Base-by-base conservation (phyloP, 2,113 vertebrate genomes). In the Psilopogon haemacephalus region DNA sequence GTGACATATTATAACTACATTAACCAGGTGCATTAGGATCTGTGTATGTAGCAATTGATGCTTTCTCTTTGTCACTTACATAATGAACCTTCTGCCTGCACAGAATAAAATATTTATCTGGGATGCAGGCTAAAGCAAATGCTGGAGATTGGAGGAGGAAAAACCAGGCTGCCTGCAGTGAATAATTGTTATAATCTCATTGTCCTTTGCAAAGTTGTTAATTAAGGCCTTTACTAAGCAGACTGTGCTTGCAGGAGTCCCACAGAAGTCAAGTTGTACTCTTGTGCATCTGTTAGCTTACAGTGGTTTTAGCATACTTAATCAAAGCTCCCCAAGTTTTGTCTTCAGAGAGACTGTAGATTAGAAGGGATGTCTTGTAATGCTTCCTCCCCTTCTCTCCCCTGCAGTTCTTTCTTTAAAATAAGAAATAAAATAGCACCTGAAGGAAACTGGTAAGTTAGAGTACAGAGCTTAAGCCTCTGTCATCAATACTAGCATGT, bases 121-220 rank as follows among this genome's bases (percentile, higher is more conserved):
- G 86, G 93, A 90, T 89, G 71, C 69, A 93, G 88, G 70, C 80
- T 94, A 85, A 93, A 94, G 85, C 55, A 91, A 96, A 94, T 83
- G 67, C 89, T 81, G 80, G 78, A 84, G 87, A 82, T 71, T 86
- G 91, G 68, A 85, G 74, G 74, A 94, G 80, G 63, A 5, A 88
- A 91, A 95, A 88, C 17, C 63, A 85, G 84, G 80, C 91, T 96
- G 89, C 93, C 86, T 96, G 95, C 91, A 80, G 89, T 94, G 93
- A 95, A 87, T 95, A 97, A 95, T 95, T 93, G 94, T 96, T 96
- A 95, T 95, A 93, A 96, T 97, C 95, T 97, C 85, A 94, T 93
- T 96, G 95, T 96, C 94, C 95, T 94, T 91, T 91, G 91, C 85
- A 84, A 95, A 96, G 94, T 95, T 97, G 95, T 95, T 96, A 97